Base-by-base conservation (phyloP, 2,888 invertebrate genomes). In the Drosophila fulvimacula region DNA sequence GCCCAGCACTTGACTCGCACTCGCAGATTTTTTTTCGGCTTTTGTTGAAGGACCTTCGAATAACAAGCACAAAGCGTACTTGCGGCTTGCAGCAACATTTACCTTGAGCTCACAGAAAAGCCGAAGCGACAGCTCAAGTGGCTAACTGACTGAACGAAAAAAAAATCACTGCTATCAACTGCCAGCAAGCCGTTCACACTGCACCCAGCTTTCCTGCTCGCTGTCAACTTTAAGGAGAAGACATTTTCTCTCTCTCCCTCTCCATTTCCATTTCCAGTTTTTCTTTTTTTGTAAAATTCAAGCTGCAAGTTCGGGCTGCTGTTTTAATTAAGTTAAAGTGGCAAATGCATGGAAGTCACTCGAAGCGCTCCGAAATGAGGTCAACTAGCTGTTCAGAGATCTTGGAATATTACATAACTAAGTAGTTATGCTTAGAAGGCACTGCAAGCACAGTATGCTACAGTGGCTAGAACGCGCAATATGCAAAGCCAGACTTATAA, bases 311-410 rank as follows among this genome's bases (percentile, higher is more conserved):
- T 38, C 48, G 21, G 36, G 55, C 61, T 19, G 30, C 52, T 48
- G 69, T 69, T 80, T 82, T 80, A 82, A 85, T 82, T 82, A 70
- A 85, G 69, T 80, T 72, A 72, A 80, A 69, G 67, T 59, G 38
- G 60, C 62, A 41, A 34, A 57, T 57, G 36, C 62, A 30, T 41
- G 46, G 39, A 51, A 63, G 38, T 53, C 70, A 13, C n/a, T 58
- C 53, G 51, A 63, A 55, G 44, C 39, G 36, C 10, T 55, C 24
- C 41, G 41, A 56, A 84, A 71, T 69, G 52, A 74, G 79, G 82
- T 84, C 82, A 82, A 84, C 74, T 74, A 73, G 77, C 57, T 76
- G 48, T n/a, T 19, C 42, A 39, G 41, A 42, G 64, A 66, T 79
- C 80, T 56, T 52, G 61, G 76, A 72, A 81, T 70, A 82, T 82